A percentile compares a stretch with the other conserved stretches of the same genome.
phyloP scores from a whole-genome alignment of 2,113 vertebrate species.

The Amphiprion ocellaris region DNA sequence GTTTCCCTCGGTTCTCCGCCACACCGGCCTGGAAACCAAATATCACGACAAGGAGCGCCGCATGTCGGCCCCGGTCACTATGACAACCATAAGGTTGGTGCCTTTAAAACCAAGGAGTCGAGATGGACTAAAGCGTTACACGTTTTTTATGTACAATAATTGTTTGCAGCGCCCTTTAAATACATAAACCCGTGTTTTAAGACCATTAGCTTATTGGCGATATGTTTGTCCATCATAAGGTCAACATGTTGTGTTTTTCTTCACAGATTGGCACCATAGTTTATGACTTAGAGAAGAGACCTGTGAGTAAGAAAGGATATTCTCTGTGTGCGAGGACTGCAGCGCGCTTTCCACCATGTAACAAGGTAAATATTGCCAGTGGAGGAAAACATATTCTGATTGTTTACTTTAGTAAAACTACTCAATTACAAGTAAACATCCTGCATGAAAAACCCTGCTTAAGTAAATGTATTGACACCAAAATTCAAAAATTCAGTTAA shows the following conservation, averaged over 20 bases:
- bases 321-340: constrained; percentile 87
- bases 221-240: neutral
- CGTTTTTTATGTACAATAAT: neutral
- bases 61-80: constrained; percentile 85
- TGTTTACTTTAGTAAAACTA: too few relatives aligned
- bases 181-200: too few relatives aligned
- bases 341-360: constrained; percentile 71
- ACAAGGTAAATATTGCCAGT: constrained; percentile 15
- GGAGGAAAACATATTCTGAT: too few relatives aligned
- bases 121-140: neutral
- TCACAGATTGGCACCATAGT: constrained; percentile 79
- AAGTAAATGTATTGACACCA: too few relatives aligned
- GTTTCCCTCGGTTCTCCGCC: constrained; percentile 77
- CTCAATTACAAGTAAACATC: too few relatives aligned
- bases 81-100: constrained; percentile 77
- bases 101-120: neutral
- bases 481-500: too few relatives aligned
- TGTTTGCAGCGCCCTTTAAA: neutral
- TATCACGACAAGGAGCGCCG: constrained; percentile 40
- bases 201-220: neutral
- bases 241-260: neutral
- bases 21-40: constrained; percentile 80
- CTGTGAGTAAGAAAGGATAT: constrained; percentile 87
- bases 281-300: constrained; percentile 75
- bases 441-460: too few relatives aligned